Base-by-base conservation (phyloP, 2,888 invertebrate species). In the Malthinus seriepunctatus region DNA sequence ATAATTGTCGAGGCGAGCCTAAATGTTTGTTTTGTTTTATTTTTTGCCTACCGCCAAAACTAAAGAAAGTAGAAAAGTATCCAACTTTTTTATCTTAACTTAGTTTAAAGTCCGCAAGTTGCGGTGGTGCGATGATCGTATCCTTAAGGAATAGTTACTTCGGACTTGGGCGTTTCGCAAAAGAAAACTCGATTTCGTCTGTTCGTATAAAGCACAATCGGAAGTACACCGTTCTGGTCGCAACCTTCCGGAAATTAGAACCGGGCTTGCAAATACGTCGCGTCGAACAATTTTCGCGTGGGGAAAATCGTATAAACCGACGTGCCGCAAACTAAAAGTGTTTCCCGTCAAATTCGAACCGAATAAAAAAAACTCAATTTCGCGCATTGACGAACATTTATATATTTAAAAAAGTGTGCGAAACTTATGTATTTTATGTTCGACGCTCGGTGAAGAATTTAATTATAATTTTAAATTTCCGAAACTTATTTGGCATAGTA, bases 281-380 rank as follows among this genome's bases (percentile, higher is more conserved):
- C 49, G 55, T 51, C 51, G 32, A 48, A 23, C 59, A 15, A 51
- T 54, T 23, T 54, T 59, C 48, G 33, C 51, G 37, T 60, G 32
- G 34, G 55, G 23, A 44, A 35, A 49, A 32, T 55, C 42, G 34
- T 55, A 44, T 46, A n/a, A n/a, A 54, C 53, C 47, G 48, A 49
- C 53, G 44, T 32, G 38, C 53, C 32, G 32, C 50, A 58, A 34
- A 37, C 46, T 34, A 53, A 46, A 46, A 51, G 23, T 39, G 45
- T 38, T 15, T 32, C 33, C 45, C 14, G 34, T 42, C 60, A 51
- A 51, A 60, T 15, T 37, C 47, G 49, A 60, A 60, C 50, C 48
- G 54, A 59, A 35, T 65, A 62, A 61, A 66, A 61, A 65, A n/a
- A 66, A 68, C 62, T 64, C 65, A 68, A 68, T 69, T 69, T 69